Evolutionary conservation across 2,888 invertebrate species (phyloP).

Genomic region (Patella depressa): DNA sequence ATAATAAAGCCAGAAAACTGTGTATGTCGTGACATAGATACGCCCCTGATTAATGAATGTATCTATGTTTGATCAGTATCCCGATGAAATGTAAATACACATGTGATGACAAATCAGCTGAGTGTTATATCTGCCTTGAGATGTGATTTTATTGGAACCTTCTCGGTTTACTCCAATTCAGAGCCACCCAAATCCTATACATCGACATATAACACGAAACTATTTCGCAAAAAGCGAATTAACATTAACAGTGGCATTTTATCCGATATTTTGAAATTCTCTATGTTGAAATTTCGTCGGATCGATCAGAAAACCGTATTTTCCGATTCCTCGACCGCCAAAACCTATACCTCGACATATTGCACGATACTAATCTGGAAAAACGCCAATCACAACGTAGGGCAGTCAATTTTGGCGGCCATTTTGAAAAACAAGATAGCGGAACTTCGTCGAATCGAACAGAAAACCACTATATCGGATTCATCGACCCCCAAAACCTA

Average conservation of each 20-base stretch:
- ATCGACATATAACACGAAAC: too few relatives aligned
- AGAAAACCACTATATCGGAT: too few relatives aligned
- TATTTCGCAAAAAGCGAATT: too few relatives aligned
- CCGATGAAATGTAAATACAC: background rate
- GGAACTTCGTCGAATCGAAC: too few relatives aligned
- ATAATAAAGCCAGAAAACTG: background rate
- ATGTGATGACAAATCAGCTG: background rate
- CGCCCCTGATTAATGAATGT: background rate
- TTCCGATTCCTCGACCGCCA: background rate
- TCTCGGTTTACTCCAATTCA: too few relatives aligned
- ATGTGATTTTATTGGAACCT: too few relatives aligned
- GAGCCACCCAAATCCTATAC: too few relatives aligned
- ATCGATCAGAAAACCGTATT: background rate
- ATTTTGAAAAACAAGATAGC: background rate
- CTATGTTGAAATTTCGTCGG: background rate
- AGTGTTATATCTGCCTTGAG: background rate
- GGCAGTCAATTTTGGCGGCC: too few relatives aligned
- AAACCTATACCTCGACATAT: background rate
- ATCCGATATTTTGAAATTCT: background rate
- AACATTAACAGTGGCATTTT: background rate
- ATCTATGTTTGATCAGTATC: background rate
- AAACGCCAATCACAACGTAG: too few relatives aligned
- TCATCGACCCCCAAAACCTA: too few relatives aligned
- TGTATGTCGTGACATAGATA: background rate
- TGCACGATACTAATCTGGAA: background rate